These are phyloP conservation scores for Cercopithecus hamlyni DNA, from an alignment of 2,797 vertebrate genomes.

Conservation along the genomic window DNA sequence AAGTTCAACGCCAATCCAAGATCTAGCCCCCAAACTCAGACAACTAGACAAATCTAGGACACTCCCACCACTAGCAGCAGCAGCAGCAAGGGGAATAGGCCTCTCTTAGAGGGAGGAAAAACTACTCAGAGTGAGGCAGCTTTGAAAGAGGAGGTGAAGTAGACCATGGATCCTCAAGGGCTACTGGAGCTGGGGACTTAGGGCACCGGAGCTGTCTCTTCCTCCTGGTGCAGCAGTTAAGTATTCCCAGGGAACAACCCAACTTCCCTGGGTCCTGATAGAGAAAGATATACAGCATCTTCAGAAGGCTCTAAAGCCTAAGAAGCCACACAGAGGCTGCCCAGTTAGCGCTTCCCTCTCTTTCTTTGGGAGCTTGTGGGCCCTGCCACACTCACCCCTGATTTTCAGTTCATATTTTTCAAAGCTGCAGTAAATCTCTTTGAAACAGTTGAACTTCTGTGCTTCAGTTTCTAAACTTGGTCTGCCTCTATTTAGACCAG, in stretches of 20 bases:
- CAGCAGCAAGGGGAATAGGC: rapidly evolving
- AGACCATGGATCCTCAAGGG: neutral
- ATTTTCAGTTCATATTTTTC: neutral
- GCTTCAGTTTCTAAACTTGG: neutral
- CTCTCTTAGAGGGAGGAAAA: neutral
- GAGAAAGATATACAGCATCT: neutral
- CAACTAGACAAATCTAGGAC: neutral
- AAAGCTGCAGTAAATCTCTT: neutral
- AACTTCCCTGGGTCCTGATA: neutral
- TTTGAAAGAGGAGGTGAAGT: neutral
- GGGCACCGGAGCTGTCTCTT: neutral
- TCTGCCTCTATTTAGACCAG: neutral
- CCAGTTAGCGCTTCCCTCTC: neutral
- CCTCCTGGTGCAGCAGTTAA: neutral
- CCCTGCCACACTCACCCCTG: neutral
- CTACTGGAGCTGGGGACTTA: neutral
- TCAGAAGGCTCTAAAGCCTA: neutral
- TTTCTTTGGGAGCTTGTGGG: neutral
- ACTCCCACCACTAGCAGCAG: neutral
- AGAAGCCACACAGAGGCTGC: rapidly evolving
- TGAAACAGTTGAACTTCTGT: neutral
- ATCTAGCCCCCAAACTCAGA: neutral
- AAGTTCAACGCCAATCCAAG: neutral
- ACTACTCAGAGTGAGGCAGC: neutral
- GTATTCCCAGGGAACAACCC: rapidly evolving